Conservation (phyloP, 2,888 invertebrate species). For the Catocala sponsa region DNA sequence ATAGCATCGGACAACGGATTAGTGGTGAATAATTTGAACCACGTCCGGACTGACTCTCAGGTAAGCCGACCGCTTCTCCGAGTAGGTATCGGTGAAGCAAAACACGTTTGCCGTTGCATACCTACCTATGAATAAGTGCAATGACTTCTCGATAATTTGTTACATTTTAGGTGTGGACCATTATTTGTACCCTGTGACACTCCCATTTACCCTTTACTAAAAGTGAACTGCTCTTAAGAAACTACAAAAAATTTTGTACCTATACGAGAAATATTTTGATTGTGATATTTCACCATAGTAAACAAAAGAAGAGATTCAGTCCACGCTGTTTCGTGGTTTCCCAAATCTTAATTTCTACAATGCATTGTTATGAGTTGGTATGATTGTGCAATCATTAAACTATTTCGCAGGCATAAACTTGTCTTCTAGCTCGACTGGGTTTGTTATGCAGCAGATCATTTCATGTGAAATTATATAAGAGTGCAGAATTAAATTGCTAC, state of each 20-base stretch:
- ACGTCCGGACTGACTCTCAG: slow-evolving; percentile 85
- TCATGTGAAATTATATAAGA: slow-evolving; percentile 47
- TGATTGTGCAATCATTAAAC: slow-evolving; percentile 45
- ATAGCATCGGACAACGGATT: slow-evolving; percentile 83
- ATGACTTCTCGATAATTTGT: slow-evolving; percentile 72
- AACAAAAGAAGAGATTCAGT: slow-evolving; percentile 34
- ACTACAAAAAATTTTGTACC: background rate
- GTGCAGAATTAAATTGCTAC: slow-evolving; percentile 32
- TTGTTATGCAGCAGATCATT: slow-evolving; percentile 38
- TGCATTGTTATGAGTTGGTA: slow-evolving; percentile 18
- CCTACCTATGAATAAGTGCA: slow-evolving; percentile 82
- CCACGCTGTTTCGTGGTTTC: slow-evolving; percentile 1
- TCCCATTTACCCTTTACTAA: background rate
- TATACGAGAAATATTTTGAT: slow-evolving; percentile 15
- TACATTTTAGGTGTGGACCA: slow-evolving; percentile 43
- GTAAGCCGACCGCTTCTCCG: slow-evolving; percentile 70
- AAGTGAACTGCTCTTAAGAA: too few relatives aligned
- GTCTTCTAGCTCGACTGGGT: slow-evolving; percentile 40
- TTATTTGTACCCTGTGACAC: slow-evolving; percentile 27
- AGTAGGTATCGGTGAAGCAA: slow-evolving; percentile 75
- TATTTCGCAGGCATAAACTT: slow-evolving; percentile 41
- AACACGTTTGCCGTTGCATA: slow-evolving; percentile 83
- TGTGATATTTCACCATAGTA: slow-evolving; percentile 3
- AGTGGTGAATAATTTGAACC: slow-evolving; percentile 85
- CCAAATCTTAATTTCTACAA: slow-evolving; percentile 39